These are phyloP conservation scores for Trypoxylon attenuatum DNA, from an alignment of 2,888 invertebrate genomes.

Conservation along the genomic window DNA sequence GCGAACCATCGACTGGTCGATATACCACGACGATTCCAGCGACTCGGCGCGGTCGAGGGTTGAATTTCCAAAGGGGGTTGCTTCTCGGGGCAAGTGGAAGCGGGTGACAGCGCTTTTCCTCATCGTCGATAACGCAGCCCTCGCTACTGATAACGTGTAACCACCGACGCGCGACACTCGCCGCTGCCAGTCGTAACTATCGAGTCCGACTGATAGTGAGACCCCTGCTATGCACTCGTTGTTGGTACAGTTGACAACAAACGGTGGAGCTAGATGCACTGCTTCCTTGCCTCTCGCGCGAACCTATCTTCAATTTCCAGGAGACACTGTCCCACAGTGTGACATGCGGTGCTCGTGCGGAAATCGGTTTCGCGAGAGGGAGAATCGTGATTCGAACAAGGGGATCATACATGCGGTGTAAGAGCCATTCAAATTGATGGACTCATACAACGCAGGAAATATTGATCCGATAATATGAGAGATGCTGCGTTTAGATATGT, in stretches of 20 bases:
- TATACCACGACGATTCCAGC: slow-evolving; percentile 63
- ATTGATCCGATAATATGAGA: slow-evolving; percentile 11
- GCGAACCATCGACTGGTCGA: slow-evolving; percentile 61
- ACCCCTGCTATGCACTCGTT: neutral
- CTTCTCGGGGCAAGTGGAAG: slow-evolving; percentile 18
- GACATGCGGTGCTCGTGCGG: slow-evolving; percentile 22
- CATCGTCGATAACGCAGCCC: slow-evolving; percentile 41
- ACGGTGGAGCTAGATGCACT: slow-evolving; percentile 35
- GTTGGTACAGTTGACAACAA: slow-evolving; percentile 3
- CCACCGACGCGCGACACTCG: too few species aligned
- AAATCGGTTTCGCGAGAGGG: slow-evolving; percentile 27
- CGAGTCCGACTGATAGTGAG: slow-evolving; percentile 38
- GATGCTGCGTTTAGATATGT: neutral
- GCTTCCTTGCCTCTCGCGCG: neutral
- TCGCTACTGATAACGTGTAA: slow-evolving; percentile 36
- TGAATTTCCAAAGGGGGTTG: slow-evolving; percentile 41
- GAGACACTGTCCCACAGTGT: slow-evolving; percentile 24
- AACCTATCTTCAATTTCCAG: slow-evolving; percentile 7
- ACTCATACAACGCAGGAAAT: slow-evolving; percentile 5
- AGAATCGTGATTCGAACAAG: neutral
- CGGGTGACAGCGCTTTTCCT: slow-evolving; percentile 25
- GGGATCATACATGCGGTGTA: neutral
- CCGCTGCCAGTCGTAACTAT: too few species aligned
- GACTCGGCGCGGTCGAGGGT: slow-evolving; percentile 56
- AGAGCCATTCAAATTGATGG: slow-evolving; percentile 21